Evolutionary conservation across 2,113 vertebrate genomes (phyloP), one percentile per base, ranked within the genome.

Genomic region (Spizaetus ornatus): DNA sequence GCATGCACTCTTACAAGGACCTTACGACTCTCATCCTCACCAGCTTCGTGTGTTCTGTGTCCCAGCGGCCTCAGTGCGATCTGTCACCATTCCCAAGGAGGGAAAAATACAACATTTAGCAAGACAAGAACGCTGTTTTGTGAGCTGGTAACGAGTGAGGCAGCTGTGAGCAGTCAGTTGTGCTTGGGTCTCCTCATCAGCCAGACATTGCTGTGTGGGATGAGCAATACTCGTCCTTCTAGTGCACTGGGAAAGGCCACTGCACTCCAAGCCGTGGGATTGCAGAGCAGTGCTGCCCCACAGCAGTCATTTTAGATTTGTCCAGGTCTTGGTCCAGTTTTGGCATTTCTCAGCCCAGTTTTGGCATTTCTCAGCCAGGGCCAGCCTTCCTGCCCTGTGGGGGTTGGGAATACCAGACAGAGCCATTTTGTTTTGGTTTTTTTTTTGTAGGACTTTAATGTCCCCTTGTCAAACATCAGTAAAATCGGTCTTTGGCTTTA

Each of bases 11-110:
- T 29, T 12, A 14, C 21, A 3, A 13, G 38, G 63, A 20, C 25
- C 8, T 32, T 3, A 11, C 1, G 6, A 11, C 43, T 31, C 61
- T 22, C 42, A 4, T 11, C 23, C 62, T 34, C 2, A 1, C 31
- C 6, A 8, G 31, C 36, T n/a, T 27, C 3, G 19, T 10, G 6
- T 23, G 43, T 19, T 26, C 70, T 16, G 55, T 13, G 59, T 59
- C n/a, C 36, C 36, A 19, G 62, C 52, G n/a, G 61, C 62, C 72
- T 42, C 25, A 50, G 25, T 2, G 7, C 5, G 4, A n/a, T 25
- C 38, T 3, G 0, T 10, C 36, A 7, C 84, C 20, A 1, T 17
- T 31, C 53, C 84, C 38, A 7, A 9, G 55, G 20, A 5, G 53
- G 53, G 62, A 59, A 31, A 22, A 27, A 10, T 4, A 20, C 8